Evolutionary conservation across 2,113 vertebrate genomes (phyloP), one percentile per base, ranked within the genome.

Genomic region (Hoplias malabaricus): DNA sequence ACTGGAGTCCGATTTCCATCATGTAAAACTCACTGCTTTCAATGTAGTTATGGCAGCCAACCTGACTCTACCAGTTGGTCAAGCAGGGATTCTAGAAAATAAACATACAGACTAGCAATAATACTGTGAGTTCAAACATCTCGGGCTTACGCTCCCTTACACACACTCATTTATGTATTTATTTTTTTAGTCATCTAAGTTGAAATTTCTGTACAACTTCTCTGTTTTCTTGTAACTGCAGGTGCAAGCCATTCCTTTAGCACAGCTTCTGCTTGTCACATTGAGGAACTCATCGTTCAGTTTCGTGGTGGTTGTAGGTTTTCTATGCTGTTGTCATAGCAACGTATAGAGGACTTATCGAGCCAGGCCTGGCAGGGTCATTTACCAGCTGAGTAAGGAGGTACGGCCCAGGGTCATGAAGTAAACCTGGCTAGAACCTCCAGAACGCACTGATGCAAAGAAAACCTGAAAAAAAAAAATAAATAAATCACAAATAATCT

Each of bases 371-470:
- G 73, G 42, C 3, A 12, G 83, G 84, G 85, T 84, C 86, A 90
- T 93, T 94, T 97, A 99, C 98, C 98, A 99, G 93, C 96, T 99
- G 90, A 99, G 95, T 88, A 99, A 94, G 88, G 97, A 98, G 91
- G 96, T 99, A 88, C 97, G 95, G 71, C 97, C 97, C 85, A 99
- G 90, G 71, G 98, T 99, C 98, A 99, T 99, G 88, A 99, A 99
- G 93, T 99, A 99, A 59, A 99, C 98, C 94, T 99, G 98, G 88
- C 97, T 99, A 89, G 96, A 97, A 87, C 98, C 98, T 74, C 98
- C 98, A 0, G 97, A 97, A 27, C 98, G 95, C 40, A 99, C 98
- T 0, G 98, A 99, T 72, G 98, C 98, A 54, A 99, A 99, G 91
- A 99, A 99, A 78, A 99, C 98, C 98, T 99, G 89, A 5, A 0